A percentile compares a stretch with the other conserved stretches of the same genome.
Conservation (phyloP, 1,140 invertebrate species). For the Camponotus pennsylvanicus region DNA sequence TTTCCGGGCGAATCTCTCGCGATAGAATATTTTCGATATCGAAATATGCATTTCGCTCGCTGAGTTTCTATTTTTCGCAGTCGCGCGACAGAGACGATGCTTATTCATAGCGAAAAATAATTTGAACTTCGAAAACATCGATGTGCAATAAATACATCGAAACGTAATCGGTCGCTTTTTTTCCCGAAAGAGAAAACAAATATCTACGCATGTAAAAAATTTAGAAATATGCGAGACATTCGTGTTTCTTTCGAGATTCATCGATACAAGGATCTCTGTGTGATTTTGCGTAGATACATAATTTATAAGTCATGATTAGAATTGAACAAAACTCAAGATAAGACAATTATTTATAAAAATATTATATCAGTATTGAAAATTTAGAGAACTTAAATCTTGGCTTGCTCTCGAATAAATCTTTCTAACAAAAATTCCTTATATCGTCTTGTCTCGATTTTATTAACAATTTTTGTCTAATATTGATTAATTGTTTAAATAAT, state of each 20-base stretch:
- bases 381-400: too few species aligned
- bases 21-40: slow-evolving; percentile 25
- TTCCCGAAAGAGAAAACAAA: background rate
- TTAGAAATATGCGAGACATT: too few species aligned
- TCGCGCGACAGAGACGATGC: background rate
- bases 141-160: background rate
- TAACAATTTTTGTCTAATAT: too few species aligned
- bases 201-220: background rate
- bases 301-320: background rate
- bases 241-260: too few species aligned
- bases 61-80: background rate
- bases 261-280: too few species aligned
- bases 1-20: background rate
- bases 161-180: background rate
- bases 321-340: too few species aligned
- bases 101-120: slow-evolving; percentile 15
- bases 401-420: too few species aligned
- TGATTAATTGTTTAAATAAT: too few species aligned
- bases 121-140: slow-evolving; percentile 26
- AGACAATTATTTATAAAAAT: too few species aligned
- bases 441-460: too few species aligned
- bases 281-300: background rate
- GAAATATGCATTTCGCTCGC: background rate
- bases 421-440: too few species aligned
- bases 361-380: too few species aligned